Evolutionary conservation across 2,888 invertebrate species (phyloP).

Genomic region (Pseudolycoriella hygida): DNA sequence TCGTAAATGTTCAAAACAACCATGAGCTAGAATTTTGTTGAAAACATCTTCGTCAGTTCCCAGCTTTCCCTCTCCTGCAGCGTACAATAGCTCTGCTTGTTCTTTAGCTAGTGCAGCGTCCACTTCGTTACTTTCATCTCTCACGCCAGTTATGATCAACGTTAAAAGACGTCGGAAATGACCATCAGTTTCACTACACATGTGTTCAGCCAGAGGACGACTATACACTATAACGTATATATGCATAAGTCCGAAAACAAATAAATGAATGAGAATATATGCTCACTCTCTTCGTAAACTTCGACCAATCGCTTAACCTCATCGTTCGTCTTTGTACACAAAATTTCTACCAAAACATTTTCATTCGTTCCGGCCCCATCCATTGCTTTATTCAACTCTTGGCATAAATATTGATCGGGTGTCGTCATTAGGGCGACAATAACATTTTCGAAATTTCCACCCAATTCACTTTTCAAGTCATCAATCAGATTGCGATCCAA

Average conservation of each 20-base stretch:
- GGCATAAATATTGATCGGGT: conserved; percentile 50
- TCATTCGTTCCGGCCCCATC: conserved; percentile 60
- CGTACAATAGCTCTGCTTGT: conserved; percentile 48
- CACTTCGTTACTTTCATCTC: conserved; percentile 41
- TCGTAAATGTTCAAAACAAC: conserved; percentile 53
- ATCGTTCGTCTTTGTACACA: conserved; percentile 49
- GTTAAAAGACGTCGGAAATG: conserved; percentile 60
- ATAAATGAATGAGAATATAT: background rate
- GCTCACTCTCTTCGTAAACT: conserved; percentile 43
- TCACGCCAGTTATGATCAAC: conserved; percentile 47
- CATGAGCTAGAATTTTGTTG: conserved; percentile 51
- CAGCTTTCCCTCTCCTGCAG: conserved; percentile 51
- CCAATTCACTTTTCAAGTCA: conserved; percentile 53
- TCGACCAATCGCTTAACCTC: conserved; percentile 43
- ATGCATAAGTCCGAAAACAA: background rate
- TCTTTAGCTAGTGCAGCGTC: conserved; percentile 49
- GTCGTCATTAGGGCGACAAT: conserved; percentile 51
- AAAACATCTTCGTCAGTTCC: conserved; percentile 60
- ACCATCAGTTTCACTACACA: conserved; percentile 60
- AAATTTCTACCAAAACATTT: conserved; percentile 52
- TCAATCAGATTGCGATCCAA: conserved; percentile 44
- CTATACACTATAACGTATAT: conserved; percentile 35
- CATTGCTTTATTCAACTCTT: conserved; percentile 55
- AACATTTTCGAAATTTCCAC: conserved; percentile 58
- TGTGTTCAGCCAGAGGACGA: conserved; percentile 51